These are phyloP conservation scores for Semotilus atromaculatus DNA, from an alignment of 2,797 vertebrate species.

Conservation along the genomic window DNA sequence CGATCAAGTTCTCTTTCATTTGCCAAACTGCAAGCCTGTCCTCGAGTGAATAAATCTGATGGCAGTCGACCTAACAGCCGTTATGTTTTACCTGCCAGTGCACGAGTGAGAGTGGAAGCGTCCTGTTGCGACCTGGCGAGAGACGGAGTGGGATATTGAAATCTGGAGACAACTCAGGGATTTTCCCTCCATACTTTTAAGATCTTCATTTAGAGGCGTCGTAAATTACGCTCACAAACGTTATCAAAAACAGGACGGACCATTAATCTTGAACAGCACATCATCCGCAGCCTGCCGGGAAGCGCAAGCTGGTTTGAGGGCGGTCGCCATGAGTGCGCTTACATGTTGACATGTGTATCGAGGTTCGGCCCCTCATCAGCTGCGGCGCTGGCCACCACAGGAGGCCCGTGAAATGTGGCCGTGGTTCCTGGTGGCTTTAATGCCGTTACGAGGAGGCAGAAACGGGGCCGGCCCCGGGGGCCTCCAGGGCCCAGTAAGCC, in stretches of 20 bases:
- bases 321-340: background rate
- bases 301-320: background rate
- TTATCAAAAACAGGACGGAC: background rate
- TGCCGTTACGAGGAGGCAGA: slow-evolving; percentile 54
- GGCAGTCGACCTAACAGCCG: slow-evolving; percentile 26
- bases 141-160: slow-evolving; percentile 38
- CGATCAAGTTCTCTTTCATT: slow-evolving; percentile 36
- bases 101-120: slow-evolving; percentile 7
- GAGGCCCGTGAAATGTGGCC: slow-evolving; percentile 32
- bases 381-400: background rate
- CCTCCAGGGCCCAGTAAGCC: slow-evolving; percentile 66
- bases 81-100: background rate
- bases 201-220: slow-evolving; percentile 21
- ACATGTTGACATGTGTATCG: slow-evolving; percentile 2
- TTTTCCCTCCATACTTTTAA: slow-evolving; percentile 16
- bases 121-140: slow-evolving; percentile 40
- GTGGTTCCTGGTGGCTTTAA: slow-evolving; percentile 30
- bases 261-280: slow-evolving; percentile 13
- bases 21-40: slow-evolving; percentile 42
- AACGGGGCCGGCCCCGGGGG: slow-evolving; percentile 59
- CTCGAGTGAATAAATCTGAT: slow-evolving; percentile 51
- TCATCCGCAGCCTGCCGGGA: background rate
- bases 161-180: slow-evolving; percentile 19
- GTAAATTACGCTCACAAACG: slow-evolving; percentile 1
- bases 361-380: background rate